phyloP scores from a whole-genome alignment of 2,797 vertebrate species.

The Hypotaenidia philippensis region DNA sequence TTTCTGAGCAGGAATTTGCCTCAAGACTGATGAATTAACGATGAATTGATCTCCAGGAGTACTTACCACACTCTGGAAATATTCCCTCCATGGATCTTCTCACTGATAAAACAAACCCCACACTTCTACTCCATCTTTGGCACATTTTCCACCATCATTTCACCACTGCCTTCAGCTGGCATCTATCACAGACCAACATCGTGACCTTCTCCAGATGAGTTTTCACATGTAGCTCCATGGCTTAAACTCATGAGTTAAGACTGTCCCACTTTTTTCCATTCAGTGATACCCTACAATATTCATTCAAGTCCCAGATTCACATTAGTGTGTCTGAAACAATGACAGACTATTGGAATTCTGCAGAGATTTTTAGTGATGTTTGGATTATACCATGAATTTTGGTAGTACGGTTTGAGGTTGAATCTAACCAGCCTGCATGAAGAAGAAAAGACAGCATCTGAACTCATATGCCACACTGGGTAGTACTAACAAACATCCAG shows the following conservation, averaged over 20 bases:
- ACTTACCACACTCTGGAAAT: background rate
- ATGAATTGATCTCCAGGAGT: background rate
- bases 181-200: background rate
- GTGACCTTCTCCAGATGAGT: background rate
- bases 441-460: background rate
- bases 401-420: background rate
- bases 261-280: background rate
- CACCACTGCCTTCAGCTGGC: background rate
- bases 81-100: background rate
- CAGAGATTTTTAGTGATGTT: background rate
- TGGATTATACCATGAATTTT: background rate
- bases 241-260: background rate
- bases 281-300: background rate
- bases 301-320: background rate
- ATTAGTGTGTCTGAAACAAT: background rate
- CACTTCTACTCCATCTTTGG: background rate
- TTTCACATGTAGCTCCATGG: background rate
- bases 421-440: rapidly evolving
- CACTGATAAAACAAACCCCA: background rate
- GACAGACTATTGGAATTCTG: background rate
- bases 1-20: background rate
- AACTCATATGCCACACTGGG: background rate
- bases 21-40: background rate
- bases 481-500: background rate
- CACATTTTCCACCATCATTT: background rate